Conservation (phyloP, 1,140 invertebrate genomes). For the Cephus cinctus region DNA sequence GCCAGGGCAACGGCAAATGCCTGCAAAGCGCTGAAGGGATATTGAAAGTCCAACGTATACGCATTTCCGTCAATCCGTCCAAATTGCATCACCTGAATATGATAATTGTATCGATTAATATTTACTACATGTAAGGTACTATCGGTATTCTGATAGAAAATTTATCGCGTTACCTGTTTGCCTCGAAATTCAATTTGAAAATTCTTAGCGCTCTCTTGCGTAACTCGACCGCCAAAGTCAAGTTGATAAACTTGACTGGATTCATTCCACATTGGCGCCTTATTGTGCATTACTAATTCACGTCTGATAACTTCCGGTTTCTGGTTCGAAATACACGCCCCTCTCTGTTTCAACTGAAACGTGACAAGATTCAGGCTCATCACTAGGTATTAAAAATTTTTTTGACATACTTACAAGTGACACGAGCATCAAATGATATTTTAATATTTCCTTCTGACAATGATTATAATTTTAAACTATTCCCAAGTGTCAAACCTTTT, state of each 20-base stretch:
- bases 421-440: not conserved
- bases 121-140: no score
- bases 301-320: constrained; percentile 59
- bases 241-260: constrained; percentile 98
- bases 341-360: constrained; percentile 64
- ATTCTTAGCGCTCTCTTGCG: constrained; percentile 99
- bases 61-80: constrained; percentile 97
- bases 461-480: no score
- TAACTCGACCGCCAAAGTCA: constrained; percentile 98
- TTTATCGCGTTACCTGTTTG: constrained; percentile 75
- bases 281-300: constrained; percentile 97
- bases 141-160: no score
- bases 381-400: no score
- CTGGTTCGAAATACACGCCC: constrained; percentile 47
- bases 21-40: constrained; percentile 97
- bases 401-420: no score
- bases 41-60: constrained; percentile 98
- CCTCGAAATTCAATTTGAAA: constrained; percentile 98
- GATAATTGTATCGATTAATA: no score
- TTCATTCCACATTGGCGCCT: constrained; percentile 99
- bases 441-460: no score
- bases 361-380: constrained; percentile 2
- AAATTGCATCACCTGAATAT: constrained; percentile 95
- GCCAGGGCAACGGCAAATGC: constrained; percentile 97
- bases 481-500: constrained; percentile 71